Evolutionary conservation across 1,140 invertebrate species (phyloP).

Genomic region (Nephila pilipes): DNA sequence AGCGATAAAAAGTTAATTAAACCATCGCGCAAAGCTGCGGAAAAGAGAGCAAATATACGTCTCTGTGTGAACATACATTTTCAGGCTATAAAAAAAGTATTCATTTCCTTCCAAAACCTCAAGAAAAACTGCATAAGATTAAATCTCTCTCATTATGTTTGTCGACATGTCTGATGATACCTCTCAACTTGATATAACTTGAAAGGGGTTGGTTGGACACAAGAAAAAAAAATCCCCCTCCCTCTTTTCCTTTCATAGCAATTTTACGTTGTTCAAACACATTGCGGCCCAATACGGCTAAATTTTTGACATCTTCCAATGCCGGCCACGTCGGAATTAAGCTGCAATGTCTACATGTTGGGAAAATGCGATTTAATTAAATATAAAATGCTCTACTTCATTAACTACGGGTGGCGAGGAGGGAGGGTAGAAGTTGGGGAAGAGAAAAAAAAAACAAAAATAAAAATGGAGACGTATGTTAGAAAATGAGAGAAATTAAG

Average conservation of each 20-base stretch:
- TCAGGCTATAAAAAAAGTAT: not conserved
- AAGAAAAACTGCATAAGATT: conserved; percentile 41
- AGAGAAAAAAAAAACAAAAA: not conserved
- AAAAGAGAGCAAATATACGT: not conserved
- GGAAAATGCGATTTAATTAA: conserved; percentile 49
- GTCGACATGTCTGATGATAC: conserved; percentile 23
- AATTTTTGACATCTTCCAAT: conserved; percentile 44
- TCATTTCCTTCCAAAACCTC: conserved; percentile 17
- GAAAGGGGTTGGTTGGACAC: not conserved
- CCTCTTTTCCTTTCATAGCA: too few relatives aligned
- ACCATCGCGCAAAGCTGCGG: not conserved
- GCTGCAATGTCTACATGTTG: conserved; percentile 54
- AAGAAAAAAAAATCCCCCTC: not conserved
- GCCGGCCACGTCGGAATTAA: conserved; percentile 60
- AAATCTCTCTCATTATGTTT: conserved; percentile 42
- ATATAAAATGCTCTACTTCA: conserved; percentile 57
- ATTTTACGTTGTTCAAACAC: conserved; percentile 31
- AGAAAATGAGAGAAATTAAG: conserved; percentile 44
- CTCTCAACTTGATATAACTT: conserved; percentile 26
- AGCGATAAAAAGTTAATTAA: conserved; percentile 63
- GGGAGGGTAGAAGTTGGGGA: not conserved
- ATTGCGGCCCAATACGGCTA: conserved; percentile 2
- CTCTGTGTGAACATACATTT: not conserved
- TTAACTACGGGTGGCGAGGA: conserved; percentile 8
- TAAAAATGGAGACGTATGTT: not conserved